phyloP scores from a whole-genome alignment of 2,888 invertebrate genomes.

The Drosophila sordidula region DNA sequence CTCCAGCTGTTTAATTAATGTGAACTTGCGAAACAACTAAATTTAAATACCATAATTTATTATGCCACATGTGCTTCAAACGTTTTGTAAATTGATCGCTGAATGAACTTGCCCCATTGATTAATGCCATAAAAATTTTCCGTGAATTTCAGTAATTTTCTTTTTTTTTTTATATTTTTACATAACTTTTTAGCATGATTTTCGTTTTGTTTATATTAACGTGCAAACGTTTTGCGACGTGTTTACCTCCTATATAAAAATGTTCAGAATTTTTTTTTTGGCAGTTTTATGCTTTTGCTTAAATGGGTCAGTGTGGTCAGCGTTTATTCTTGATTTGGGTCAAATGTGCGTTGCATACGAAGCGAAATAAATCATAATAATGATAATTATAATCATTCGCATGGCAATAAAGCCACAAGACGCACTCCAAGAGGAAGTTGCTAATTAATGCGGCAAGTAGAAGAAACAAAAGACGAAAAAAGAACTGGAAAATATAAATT shows the following conservation, averaged over 20 bases:
- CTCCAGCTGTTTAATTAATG: conserved; percentile 8
- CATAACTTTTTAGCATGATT: conserved; percentile 30
- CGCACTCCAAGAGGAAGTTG: conserved; percentile 61
- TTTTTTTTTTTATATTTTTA: conserved; percentile 8
- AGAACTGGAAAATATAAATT: conserved; percentile 41
- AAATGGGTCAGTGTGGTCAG: conserved; percentile 73
- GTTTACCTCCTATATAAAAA: conserved; percentile 4
- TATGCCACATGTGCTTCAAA: conserved; percentile 7
- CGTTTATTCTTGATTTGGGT: conserved; percentile 63
- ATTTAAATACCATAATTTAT: conserved; percentile 3
- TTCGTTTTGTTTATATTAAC: conserved; percentile 23
- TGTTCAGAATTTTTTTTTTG: conserved; percentile 21
- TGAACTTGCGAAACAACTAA: conserved; percentile 20
- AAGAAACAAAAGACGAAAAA: conserved; percentile 26
- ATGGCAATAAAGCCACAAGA: conserved; percentile 51
- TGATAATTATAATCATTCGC: conserved; percentile 55
- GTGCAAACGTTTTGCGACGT: conserved; percentile 25
- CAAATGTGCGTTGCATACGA: conserved; percentile 67
- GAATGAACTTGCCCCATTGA: not conserved
- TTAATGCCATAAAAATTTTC: conserved; percentile 24
- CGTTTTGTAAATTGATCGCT: not conserved
- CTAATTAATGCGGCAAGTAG: conserved; percentile 68
- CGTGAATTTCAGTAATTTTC: conserved; percentile 13
- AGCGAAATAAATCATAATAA: conserved; percentile 54
- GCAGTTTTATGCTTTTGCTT: conserved; percentile 13